Evolutionary conservation across 2,797 vertebrate species (phyloP), one percentile per base, ranked within the genome.

Genomic region (Alectoris magna): DNA sequence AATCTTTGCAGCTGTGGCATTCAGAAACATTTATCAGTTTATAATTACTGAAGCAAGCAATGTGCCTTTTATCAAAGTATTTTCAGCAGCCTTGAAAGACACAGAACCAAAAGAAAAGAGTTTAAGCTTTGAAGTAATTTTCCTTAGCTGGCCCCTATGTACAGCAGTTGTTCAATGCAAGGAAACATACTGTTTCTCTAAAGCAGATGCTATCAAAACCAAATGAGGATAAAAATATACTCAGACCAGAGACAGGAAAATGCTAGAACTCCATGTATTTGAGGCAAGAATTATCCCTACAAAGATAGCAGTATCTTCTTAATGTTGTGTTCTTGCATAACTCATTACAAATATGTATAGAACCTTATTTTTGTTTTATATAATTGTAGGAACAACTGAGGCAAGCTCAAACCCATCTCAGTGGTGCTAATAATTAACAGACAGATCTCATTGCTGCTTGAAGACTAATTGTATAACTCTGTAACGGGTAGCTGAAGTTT

Each of bases 21-120:
- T 82, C 71, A 71, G 46, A 84, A 83, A 51, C 2, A 62, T 88
- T 90, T 87, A 64, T 67, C 79, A 55, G 44, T 92, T 91, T 92
- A 77, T 80, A 86, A 88, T 88, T 84, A 76, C 51, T 10, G 14
- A 95, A 88, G 56, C 51, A 93, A 68, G 67, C 76, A 84, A 84
- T 78, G 78, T 70, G 93, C 4, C 23, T 92, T 93, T 88, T 92
- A 79, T 73, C 90, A 92, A 72, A 81, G 63, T 91, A 88, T 90
- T 93, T 94, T 72, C 83, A 84, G 56, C 56, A 88, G 48, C 13
- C 24, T 34, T 84, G 56, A 88, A 86, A 88, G 91, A 64, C 1
- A 0, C 59, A 77, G 55, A 75, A 74, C 17, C 18, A 56, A 78
- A 89, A 81, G 36, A 71, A 72, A 91, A 15, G 59, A 75, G 27